Conservation (phyloP, 2,888 invertebrate species). For the Zaprionus obscuricornis region DNA sequence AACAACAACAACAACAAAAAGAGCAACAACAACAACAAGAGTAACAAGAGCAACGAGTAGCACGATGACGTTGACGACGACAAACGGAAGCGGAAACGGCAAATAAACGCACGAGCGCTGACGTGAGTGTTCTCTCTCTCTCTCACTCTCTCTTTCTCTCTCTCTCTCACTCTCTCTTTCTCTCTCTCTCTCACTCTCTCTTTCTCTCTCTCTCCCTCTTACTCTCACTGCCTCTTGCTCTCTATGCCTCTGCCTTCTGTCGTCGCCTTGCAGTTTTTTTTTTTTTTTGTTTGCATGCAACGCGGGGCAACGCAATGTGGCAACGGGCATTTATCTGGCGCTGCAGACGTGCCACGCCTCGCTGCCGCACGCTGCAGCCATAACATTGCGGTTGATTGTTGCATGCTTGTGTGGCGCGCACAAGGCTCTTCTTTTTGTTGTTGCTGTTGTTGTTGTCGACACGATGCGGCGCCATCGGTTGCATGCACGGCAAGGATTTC, state of each 20-base stretch:
- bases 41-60: slow-evolving; percentile 7
- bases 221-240: slow-evolving; percentile 32
- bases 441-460: slow-evolving; percentile 31
- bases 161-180: too few species aligned
- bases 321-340: slow-evolving; percentile 74
- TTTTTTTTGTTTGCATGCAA: slow-evolving; percentile 65
- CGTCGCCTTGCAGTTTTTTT: too few species aligned
- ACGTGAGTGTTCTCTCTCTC: slow-evolving; percentile 68
- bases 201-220: too few species aligned
- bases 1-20: slow-evolving; percentile 12
- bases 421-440: slow-evolving; percentile 9
- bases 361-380: slow-evolving; percentile 62
- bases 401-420: slow-evolving; percentile 64
- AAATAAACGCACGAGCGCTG: slow-evolving; percentile 76
- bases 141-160: too few species aligned
- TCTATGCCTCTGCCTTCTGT: neutral
- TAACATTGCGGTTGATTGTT: slow-evolving; percentile 72
- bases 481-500: slow-evolving; percentile 74
- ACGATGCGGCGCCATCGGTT: slow-evolving; percentile 65
- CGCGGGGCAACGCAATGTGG: slow-evolving; percentile 42
- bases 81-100: slow-evolving; percentile 77
- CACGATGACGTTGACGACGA: slow-evolving; percentile 38
- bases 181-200: too few species aligned
- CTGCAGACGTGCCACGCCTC: slow-evolving; percentile 68
- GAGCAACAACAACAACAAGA: slow-evolving; percentile 1